These are phyloP conservation scores for Lasioglossum albipes DNA, from an alignment of 1,140 invertebrate genomes.

Conservation along the genomic window DNA sequence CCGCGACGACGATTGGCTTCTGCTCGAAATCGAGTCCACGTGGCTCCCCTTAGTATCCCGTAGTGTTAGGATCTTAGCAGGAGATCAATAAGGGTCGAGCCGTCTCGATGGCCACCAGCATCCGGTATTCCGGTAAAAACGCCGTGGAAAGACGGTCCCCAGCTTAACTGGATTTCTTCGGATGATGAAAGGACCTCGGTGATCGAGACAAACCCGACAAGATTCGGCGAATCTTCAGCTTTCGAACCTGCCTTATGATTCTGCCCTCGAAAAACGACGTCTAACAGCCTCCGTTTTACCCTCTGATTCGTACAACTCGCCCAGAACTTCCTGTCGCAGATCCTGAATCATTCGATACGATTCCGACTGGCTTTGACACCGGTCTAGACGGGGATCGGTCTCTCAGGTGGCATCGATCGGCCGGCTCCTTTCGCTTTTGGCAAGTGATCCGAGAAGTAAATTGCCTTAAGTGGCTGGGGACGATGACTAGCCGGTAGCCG, in stretches of 20 bases:
- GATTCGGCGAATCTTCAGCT: neutral
- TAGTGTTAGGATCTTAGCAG: slow-evolving; percentile 36
- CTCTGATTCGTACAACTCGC: no score
- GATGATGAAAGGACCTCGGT: neutral
- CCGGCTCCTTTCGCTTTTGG: slow-evolving; percentile 44
- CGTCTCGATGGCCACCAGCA: neutral
- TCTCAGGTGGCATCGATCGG: slow-evolving; percentile 23
- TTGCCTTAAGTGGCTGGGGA: slow-evolving; percentile 57
- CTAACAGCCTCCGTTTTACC: no score
- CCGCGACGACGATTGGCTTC: slow-evolving; percentile 42
- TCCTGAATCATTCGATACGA: slow-evolving; percentile 15
- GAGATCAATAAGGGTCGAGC: slow-evolving; percentile 32
- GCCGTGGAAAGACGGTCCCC: neutral
- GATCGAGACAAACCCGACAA: neutral
- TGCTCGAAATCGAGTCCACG: slow-evolving; percentile 41
- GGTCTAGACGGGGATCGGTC: slow-evolving; percentile 6
- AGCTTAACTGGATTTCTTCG: neutral
- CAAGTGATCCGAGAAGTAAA: slow-evolving; percentile 57
- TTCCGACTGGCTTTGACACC: slow-evolving; percentile 27
- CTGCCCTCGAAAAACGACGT: no score
- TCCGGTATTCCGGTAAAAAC: slow-evolving; percentile 4
- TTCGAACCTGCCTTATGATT: neutral
- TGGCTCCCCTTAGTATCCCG: slow-evolving; percentile 33
- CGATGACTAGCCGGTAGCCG: slow-evolving; percentile 3
- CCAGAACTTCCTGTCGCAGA: no score